phyloP scores from a whole-genome alignment of 1,140 invertebrate species.

The Lutraria rhynchaena region DNA sequence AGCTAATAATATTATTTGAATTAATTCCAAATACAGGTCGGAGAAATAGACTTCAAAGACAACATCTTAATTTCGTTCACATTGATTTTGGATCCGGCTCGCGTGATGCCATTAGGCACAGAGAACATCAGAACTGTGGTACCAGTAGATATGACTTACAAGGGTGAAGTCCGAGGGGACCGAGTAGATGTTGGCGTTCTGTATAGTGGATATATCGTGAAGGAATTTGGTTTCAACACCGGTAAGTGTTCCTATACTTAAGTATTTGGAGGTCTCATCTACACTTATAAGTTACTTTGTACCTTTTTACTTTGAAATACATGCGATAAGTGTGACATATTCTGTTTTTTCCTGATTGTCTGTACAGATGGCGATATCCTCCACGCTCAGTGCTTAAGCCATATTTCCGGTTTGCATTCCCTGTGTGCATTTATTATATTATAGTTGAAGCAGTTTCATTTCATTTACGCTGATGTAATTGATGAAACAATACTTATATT shows the following conservation, averaged over 20 bases:
- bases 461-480: too few relatives aligned
- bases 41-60: constrained; percentile 47
- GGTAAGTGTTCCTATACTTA: background rate
- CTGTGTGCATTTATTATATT: too few relatives aligned
- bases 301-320: background rate
- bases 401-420: too few relatives aligned
- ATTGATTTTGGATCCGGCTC: constrained; percentile 23
- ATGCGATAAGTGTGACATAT: too few relatives aligned
- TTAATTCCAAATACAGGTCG: too few relatives aligned
- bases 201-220: constrained; percentile 4
- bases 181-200: constrained; percentile 17
- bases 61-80: constrained; percentile 14
- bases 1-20: too few relatives aligned
- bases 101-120: constrained; percentile 2
- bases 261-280: background rate
- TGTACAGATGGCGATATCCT: too few relatives aligned
- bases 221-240: constrained; percentile 47
- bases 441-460: too few relatives aligned
- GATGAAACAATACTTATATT: too few relatives aligned
- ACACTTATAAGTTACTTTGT: background rate
- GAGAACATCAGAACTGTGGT: constrained; percentile 19
- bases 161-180: constrained; percentile 13
- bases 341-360: too few relatives aligned
- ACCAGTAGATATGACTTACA: constrained; percentile 34
- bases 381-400: too few relatives aligned